Percentiles rank a stretch among this genome's conserved stretches.
Evolutionary conservation across 2,113 vertebrate genomes (phyloP).

Genomic region (Sphyrna mokarran): DNA sequence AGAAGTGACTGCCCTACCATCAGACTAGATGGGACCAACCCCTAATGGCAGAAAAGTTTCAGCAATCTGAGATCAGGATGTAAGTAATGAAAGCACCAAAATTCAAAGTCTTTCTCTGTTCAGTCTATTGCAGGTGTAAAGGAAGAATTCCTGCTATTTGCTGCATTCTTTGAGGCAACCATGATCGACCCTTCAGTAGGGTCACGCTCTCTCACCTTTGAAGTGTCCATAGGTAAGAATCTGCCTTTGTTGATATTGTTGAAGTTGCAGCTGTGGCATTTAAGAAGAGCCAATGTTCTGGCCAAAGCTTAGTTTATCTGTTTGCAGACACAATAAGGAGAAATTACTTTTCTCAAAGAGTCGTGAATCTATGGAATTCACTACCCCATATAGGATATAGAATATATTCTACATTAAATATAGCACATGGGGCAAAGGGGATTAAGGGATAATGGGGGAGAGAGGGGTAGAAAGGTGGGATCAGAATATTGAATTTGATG

Average conservation of each 20-base stretch:
- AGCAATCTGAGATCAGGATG: background rate
- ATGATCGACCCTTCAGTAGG: conserved; percentile 77
- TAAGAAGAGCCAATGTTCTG: background rate
- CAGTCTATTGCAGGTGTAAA: conserved; percentile 52
- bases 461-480: too few relatives aligned
- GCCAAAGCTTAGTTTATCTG: background rate
- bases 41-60: background rate
- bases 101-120: background rate
- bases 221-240: conserved; percentile 79
- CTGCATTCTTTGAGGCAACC: conserved; percentile 79
- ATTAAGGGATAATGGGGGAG: too few relatives aligned
- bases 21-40: background rate
- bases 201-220: conserved; percentile 68
- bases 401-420: too few relatives aligned
- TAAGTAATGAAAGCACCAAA: background rate
- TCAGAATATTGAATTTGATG: too few relatives aligned
- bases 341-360: too few relatives aligned
- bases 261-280: background rate
- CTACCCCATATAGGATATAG: too few relatives aligned
- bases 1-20: background rate
- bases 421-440: too few relatives aligned
- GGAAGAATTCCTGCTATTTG: conserved; percentile 83
- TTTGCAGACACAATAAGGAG: background rate
- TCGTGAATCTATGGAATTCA: too few relatives aligned
- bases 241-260: background rate